phyloP scores from a whole-genome alignment of 2,113 vertebrate species.

The Dromiciops gliroides region DNA sequence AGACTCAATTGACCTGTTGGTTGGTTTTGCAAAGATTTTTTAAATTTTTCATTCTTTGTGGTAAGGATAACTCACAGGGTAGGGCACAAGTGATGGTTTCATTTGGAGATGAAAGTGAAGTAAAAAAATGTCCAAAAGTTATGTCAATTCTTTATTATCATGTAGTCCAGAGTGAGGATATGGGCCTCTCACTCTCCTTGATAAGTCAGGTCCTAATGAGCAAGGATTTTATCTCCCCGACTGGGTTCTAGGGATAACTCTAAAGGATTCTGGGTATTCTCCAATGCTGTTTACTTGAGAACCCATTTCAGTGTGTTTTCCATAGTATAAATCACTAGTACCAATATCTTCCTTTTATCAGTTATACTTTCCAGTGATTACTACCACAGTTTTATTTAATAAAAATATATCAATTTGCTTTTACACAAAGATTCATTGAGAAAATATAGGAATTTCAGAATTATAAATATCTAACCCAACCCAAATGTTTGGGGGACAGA shows the following conservation, averaged over 20 bases:
- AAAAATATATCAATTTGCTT: background rate
- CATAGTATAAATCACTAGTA: background rate
- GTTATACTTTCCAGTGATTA: background rate
- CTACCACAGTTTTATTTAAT: background rate
- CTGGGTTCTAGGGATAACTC: background rate
- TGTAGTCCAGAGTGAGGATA: background rate
- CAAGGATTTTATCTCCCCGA: no score
- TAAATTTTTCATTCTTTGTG: no score
- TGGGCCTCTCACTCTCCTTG: no score
- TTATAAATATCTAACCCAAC: background rate
- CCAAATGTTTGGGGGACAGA: accelerated
- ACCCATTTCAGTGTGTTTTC: background rate
- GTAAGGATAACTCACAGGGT: no score
- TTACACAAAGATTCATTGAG: background rate
- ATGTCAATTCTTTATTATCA: background rate
- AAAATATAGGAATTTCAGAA: background rate
- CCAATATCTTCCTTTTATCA: background rate
- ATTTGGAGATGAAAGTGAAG: no score
- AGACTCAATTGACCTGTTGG: no score
- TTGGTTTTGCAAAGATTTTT: no score
- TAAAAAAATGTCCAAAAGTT: background rate
- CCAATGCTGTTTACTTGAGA: background rate
- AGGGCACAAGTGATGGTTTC: no score
- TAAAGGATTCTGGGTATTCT: background rate
- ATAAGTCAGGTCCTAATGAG: no score